Conservation (phyloP, 2,888 invertebrate genomes). For the Clostera curtula region DNA sequence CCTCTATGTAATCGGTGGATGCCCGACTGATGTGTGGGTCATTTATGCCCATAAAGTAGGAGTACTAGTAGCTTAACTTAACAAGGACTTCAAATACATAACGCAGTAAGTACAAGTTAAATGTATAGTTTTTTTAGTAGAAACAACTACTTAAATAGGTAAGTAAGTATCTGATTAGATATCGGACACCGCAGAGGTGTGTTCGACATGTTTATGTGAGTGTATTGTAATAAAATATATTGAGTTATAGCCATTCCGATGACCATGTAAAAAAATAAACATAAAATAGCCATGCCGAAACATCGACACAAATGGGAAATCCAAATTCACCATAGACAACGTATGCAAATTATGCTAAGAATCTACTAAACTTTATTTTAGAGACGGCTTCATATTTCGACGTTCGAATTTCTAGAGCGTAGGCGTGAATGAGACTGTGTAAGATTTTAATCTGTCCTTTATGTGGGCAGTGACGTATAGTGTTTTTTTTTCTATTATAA, state of each 20-base stretch:
- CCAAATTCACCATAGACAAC: conserved; percentile 35
- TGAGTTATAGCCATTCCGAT: conserved; percentile 42
- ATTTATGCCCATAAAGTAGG: not conserved
- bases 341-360: conserved; percentile 59
- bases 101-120: conserved; percentile 12
- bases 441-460: conserved; percentile 60
- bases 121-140: conserved; percentile 19
- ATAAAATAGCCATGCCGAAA: conserved; percentile 54
- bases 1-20: too few relatives aligned
- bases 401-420: conserved; percentile 52
- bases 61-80: not conserved
- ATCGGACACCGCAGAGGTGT: conserved; percentile 38
- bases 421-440: conserved; percentile 58
- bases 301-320: conserved; percentile 54
- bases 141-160: conserved; percentile 28
- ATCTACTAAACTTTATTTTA: conserved; percentile 28
- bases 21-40: not conserved
- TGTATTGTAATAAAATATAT: conserved; percentile 47
- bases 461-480: conserved; percentile 64
- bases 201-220: conserved; percentile 50
- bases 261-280: conserved; percentile 46
- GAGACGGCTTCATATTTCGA: conserved; percentile 43
- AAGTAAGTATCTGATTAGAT: conserved; percentile 33
- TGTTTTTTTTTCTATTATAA: conserved; percentile 48
- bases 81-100: conserved; percentile 3